phyloP scores from a whole-genome alignment of 2,113 vertebrate species.

The Cichladusa arquata region DNA sequence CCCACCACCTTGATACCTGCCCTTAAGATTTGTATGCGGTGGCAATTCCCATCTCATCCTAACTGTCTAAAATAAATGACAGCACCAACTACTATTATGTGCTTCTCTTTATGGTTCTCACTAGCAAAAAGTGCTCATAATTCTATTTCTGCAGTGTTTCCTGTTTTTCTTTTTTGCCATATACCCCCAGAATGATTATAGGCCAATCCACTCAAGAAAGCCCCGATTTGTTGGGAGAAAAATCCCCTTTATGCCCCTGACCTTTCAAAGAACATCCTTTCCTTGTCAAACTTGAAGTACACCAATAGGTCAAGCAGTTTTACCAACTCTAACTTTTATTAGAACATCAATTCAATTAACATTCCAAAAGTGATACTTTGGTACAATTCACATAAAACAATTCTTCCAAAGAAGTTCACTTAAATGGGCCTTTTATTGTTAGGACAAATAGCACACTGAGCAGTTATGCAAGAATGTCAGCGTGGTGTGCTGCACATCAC shows the following conservation, averaged over 20 bases:
- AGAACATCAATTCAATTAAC: neutral
- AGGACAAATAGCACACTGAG: neutral
- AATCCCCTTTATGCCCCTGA: neutral
- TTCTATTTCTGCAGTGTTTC: neutral
- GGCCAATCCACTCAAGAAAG: neutral
- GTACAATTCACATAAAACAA: neutral
- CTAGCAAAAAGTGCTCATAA: neutral
- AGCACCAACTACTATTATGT: neutral
- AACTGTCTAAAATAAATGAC: neutral
- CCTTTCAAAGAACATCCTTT: neutral
- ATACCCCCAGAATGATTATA: neutral
- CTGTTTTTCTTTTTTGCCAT: neutral
- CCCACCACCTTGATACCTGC: neutral
- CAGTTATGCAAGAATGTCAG: constrained; percentile 1
- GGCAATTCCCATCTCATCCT: neutral
- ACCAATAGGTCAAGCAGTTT: neutral
- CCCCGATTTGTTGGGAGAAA: neutral
- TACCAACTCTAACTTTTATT: neutral
- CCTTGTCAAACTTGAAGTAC: neutral
- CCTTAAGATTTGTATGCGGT: neutral
- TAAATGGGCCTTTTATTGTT: neutral
- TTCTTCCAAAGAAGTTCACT: neutral
- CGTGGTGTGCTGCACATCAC: neutral
- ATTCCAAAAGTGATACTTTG: neutral
- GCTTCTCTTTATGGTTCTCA: neutral